A percentile compares a stretch with the other conserved stretches of the same genome.
Evolutionary conservation across 1,140 invertebrate species (phyloP).

Genomic region (Nasonia longicornis): DNA sequence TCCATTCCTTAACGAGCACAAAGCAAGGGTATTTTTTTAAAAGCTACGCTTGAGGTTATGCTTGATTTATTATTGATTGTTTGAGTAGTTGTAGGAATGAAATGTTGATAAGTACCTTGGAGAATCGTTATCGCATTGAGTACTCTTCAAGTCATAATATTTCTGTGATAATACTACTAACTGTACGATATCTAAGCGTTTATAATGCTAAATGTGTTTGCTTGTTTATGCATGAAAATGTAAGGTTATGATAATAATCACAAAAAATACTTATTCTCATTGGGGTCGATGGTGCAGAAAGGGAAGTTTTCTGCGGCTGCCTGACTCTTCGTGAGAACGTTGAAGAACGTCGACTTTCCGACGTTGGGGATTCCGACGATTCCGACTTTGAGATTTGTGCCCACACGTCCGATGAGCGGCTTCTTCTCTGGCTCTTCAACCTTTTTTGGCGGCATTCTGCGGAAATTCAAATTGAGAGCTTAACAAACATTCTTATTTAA

Average conservation of each 20-base stretch:
- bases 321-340: slow-evolving; percentile 96
- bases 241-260: too few relatives aligned
- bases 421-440: slow-evolving; percentile 88
- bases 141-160: too few relatives aligned
- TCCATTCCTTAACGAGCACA: background rate
- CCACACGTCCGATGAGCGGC: slow-evolving; percentile 95
- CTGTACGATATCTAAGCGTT: too few relatives aligned
- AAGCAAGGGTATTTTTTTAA: too few relatives aligned
- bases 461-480: slow-evolving; percentile 1
- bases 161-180: too few relatives aligned
- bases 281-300: slow-evolving; percentile 99
- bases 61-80: too few relatives aligned
- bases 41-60: background rate
- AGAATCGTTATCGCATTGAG: too few relatives aligned
- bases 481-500: background rate
- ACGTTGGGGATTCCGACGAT: slow-evolving; percentile 97
- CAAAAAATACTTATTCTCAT: slow-evolving; percentile 96
- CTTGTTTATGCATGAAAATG: too few relatives aligned
- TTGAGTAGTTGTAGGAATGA: too few relatives aligned
- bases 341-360: slow-evolving; percentile 99
- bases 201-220: too few relatives aligned
- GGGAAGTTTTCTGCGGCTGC: slow-evolving; percentile 98
- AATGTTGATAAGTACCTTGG: too few relatives aligned
- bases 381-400: slow-evolving; percentile 97
- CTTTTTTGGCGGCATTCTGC: slow-evolving; percentile 94